Evolutionary conservation across 2,888 invertebrate species (phyloP).

Genomic region (Physocephala rufipes): DNA sequence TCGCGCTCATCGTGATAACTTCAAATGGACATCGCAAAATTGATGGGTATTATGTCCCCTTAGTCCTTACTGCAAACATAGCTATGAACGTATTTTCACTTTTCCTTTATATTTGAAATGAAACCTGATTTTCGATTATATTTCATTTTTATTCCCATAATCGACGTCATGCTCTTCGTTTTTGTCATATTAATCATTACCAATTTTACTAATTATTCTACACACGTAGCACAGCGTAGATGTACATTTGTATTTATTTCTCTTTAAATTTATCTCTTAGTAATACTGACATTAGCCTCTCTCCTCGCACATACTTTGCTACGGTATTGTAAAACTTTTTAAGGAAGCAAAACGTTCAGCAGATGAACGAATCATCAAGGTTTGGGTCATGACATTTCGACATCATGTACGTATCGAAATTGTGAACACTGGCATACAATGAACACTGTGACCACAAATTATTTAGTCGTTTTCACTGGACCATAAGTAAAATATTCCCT

Average conservation of each 20-base stretch:
- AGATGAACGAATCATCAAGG: too few species aligned
- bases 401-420: neutral
- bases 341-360: neutral
- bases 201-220: slow-evolving; percentile 19
- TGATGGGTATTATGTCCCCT: too few species aligned
- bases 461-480: too few species aligned
- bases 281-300: too few species aligned
- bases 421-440: too few species aligned
- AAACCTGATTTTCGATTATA: slow-evolving; percentile 26
- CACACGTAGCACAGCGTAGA: slow-evolving; percentile 1
- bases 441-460: too few species aligned
- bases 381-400: too few species aligned
- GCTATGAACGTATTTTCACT: slow-evolving; percentile 14
- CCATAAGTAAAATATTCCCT: too few species aligned
- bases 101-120: slow-evolving; percentile 23
- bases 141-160: neutral
- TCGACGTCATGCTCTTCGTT: slow-evolving; percentile 19
- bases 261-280: neutral
- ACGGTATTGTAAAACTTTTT: neutral
- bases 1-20: too few species aligned
- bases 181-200: slow-evolving; percentile 11
- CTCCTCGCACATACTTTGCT: too few species aligned
- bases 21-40: too few species aligned
- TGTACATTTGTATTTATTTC: neutral
- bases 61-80: too few species aligned